phyloP scores from a whole-genome alignment of 2,113 vertebrate genomes.

The Triplophysa siluroides region DNA sequence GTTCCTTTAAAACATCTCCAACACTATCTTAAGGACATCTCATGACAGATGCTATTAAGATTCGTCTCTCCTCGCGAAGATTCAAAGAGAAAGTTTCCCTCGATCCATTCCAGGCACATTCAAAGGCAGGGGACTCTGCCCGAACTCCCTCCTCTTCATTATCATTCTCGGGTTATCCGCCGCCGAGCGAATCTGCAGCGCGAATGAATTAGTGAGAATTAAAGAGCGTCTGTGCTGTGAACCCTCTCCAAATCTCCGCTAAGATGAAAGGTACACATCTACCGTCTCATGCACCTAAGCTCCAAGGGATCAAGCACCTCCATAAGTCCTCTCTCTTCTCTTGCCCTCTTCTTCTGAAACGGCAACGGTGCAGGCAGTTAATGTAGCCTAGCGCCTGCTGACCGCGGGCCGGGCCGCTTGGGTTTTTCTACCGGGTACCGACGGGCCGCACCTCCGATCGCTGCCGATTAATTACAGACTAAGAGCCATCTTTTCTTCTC shows the following conservation, averaged over 20 bases:
- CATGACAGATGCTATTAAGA: constrained; percentile 91
- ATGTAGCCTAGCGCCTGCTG: constrained; percentile 91
- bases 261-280: constrained; percentile 94
- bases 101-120: constrained; percentile 95
- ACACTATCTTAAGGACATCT: constrained; percentile 79
- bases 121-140: constrained; percentile 90
- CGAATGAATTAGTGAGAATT: constrained; percentile 99
- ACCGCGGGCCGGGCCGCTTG: constrained; percentile 87
- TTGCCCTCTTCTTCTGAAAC: constrained; percentile 55
- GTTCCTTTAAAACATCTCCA: constrained; percentile 74
- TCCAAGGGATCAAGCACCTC: constrained; percentile 77
- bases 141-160: constrained; percentile 89
- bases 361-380: constrained; percentile 84
- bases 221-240: constrained; percentile 95
- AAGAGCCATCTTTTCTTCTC: constrained; percentile 61
- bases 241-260: constrained; percentile 95
- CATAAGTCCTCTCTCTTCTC: constrained; percentile 65
- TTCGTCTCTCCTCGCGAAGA: constrained; percentile 86
- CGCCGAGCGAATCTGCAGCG: constrained; percentile 96
- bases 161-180: constrained; percentile 97
- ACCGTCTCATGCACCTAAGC: constrained; percentile 82
- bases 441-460: constrained; percentile 80
- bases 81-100: constrained; percentile 88
- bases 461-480: constrained; percentile 90
- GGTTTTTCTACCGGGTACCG: constrained; percentile 75